Evolutionary conservation across 2,113 vertebrate genomes (phyloP), one percentile per base, ranked within the genome.

Genomic region (Eretmochelys imbricata): DNA sequence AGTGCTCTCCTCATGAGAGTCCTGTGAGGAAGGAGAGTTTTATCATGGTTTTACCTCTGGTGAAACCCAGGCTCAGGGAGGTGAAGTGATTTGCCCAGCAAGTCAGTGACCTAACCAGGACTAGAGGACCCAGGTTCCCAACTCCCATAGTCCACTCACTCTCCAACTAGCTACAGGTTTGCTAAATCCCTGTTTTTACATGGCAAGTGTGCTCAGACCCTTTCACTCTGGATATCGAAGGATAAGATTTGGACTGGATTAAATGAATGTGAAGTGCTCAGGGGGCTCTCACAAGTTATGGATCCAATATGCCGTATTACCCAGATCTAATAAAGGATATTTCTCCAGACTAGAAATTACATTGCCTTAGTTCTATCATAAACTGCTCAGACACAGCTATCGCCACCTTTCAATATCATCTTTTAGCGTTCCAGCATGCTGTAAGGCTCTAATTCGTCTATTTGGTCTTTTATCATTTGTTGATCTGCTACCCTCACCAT

Each of bases 201-300:
- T 6, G 1, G 72, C 19, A 31, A 4, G 4, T 4, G 46, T 88
- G 81, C 82, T 53, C 84, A 83, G 85, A 72, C 2, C 1, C 72
- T 95, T 87, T 93, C 89, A 92, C 84, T 91, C 95, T 62, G 94
- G 50, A 51, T 50, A 54, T 8, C 10, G 10, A 46, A 48, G 16
- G 20, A 85, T 87, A 88, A 72, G 53, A 85, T 20, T 5, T 89
- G 72, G 55, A 94, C 93, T 95, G 89, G 51, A 46, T 85, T 92
- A 95, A 95, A 93, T 48, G 94, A 94, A 93, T 92, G 49, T 69
- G 95, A 96, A 96, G 85, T 31, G 82, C 55, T 84, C 84, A 51
- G n/a, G 94, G 89, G 62, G 72, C 84, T 91, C 93, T 91, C 82
- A 91, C 35, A 95, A 93, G 94, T 94, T 91, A 95, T 82, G 72